These are phyloP conservation scores for Polymixis lichenea DNA, from an alignment of 2,888 invertebrate genomes.

Conservation along the genomic window DNA sequence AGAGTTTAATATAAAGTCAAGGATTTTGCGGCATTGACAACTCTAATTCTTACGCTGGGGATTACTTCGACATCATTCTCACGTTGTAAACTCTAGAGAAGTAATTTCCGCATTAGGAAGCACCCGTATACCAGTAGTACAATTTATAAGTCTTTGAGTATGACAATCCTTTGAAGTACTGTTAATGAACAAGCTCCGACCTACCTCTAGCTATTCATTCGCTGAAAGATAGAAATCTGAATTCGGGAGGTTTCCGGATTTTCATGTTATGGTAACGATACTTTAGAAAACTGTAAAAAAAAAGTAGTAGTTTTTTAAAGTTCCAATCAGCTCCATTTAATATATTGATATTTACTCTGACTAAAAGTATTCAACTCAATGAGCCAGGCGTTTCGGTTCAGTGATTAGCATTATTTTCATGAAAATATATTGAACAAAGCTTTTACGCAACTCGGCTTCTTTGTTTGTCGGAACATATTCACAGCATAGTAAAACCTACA, in stretches of 20 bases:
- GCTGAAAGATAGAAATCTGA: constrained; percentile 15
- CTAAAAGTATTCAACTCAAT: constrained; percentile 45
- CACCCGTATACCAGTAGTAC: background rate
- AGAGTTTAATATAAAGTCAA: background rate
- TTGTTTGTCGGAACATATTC: constrained; percentile 49
- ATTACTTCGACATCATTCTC: constrained; percentile 20
- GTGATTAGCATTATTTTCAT: constrained; percentile 40
- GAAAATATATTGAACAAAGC: constrained; percentile 27
- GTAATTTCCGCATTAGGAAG: constrained; percentile 3
- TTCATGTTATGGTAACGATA: too few species aligned
- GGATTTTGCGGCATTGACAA: background rate
- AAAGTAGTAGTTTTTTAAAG: too few species aligned
- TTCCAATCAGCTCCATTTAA: background rate
- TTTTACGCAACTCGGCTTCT: constrained; percentile 24
- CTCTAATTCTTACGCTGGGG: background rate
- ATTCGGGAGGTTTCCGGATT: constrained; percentile 12
- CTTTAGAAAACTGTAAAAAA: too few species aligned
- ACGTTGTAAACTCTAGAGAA: constrained; percentile 12
- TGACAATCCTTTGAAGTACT: constrained; percentile 39
- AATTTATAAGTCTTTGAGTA: constrained; percentile 21
- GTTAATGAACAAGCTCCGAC: constrained; percentile 36
- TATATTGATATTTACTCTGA: background rate
- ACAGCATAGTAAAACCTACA: constrained; percentile 48
- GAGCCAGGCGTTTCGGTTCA: constrained; percentile 38
- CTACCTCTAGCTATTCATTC: background rate